Base-by-base conservation (phyloP, 2,888 invertebrate species). In the Himalopsyche japonica region DNA sequence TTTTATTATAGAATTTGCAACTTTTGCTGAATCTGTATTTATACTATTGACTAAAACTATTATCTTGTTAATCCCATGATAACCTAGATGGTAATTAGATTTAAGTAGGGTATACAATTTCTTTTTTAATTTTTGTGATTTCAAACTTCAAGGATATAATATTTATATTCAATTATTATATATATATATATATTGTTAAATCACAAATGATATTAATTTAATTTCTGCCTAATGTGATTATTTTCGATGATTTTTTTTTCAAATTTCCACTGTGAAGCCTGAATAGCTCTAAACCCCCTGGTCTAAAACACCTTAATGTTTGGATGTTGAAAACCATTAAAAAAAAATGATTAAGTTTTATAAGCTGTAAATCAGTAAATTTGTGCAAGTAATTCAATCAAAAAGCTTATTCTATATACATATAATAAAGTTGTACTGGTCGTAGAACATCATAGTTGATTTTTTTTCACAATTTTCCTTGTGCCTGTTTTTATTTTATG, bases 121-220 rank as follows among this genome's bases (percentile, higher is more conserved):
- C 15, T 70, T 70, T 70, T 57, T 30, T 27, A 8, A 70, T 27
- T 27, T 27, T 70, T 27, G 27, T 27, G 70, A 70, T 70, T 70
- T 64, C 30, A 43, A 43, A 43, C 43, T 80, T 76, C n/a, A 76
- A 83, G 81, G 64, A 83, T 83, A 78, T 85, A 85, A 83, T 85
- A 83, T 85, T 82, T 85, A 85, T 83, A 81, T 83, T 83, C 80
- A 78, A 77, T 49, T 15, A 76, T 32, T 32, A 32, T 48, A 47
- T 83, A 30, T 76, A 80, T 83, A 80, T 80, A 12, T 80, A 20
- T 80, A 78, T 43, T 80, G 76, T 76, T 80, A 83, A 34, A 83
- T 30, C 70, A 82, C 24, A 27, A 64, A 24, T 49, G 10, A 43
- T 49, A 70, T 70, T 70, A 27, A 70, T 70, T 70, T 70, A 70